A percentile compares a stretch with the other conserved stretches of the same genome.
These are phyloP conservation scores for Pharmacophagus antenor DNA, from an alignment of 2,888 invertebrate genomes.

Conservation along the genomic window DNA sequence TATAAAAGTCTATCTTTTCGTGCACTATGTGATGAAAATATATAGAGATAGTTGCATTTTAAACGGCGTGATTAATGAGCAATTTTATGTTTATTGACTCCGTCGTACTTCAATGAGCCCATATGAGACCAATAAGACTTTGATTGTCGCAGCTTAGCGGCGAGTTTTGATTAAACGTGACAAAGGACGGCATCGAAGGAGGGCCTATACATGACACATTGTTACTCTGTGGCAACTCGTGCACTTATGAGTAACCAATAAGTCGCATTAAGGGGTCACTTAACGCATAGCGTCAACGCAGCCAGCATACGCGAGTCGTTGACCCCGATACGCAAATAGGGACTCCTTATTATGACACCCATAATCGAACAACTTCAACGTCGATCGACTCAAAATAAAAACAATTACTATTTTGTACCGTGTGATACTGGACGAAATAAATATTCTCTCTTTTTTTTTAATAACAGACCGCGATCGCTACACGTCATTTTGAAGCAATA, in stretches of 20 bases:
- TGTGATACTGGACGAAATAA: constrained; percentile 38
- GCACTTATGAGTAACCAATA: constrained; percentile 76
- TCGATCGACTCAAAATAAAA: constrained; percentile 5
- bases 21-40: too few species aligned
- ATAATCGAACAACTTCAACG: constrained; percentile 41
- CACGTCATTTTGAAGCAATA: constrained; percentile 55
- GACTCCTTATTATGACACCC: constrained; percentile 51
- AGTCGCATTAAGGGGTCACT: constrained; percentile 76
- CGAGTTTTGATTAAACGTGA: constrained; percentile 32
- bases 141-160: constrained; percentile 35
- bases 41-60: constrained; percentile 40
- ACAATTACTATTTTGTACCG: constrained; percentile 30
- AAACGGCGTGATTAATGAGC: constrained; percentile 42
- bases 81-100: constrained; percentile 44
- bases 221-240: constrained; percentile 53
- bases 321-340: constrained; percentile 69
- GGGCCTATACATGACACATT: constrained; percentile 32
- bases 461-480: constrained; percentile 52
- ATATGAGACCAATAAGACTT: constrained; percentile 44
- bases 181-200: constrained; percentile 33
- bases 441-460: constrained; percentile 56
- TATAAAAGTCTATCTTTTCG: too few species aligned
- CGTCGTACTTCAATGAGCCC: constrained; percentile 45
- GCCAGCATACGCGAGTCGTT: constrained; percentile 67
- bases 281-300: constrained; percentile 69